A percentile compares a stretch with the other conserved stretches of the same genome.
These are phyloP conservation scores for Sprattus sprattus DNA, from an alignment of 2,113 vertebrate genomes.

Conservation along the genomic window DNA sequence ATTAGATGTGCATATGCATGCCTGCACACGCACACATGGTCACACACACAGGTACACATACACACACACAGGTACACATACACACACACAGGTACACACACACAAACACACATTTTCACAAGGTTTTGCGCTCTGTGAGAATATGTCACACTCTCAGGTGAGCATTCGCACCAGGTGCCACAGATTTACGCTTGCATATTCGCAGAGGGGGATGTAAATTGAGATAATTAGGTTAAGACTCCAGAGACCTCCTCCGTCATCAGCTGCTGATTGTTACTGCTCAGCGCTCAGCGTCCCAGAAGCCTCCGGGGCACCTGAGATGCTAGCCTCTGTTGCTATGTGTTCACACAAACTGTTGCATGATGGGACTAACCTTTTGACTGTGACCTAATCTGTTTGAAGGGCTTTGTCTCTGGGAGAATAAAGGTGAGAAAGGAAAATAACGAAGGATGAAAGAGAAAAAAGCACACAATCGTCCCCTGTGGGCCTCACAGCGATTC, in stretches of 20 bases:
- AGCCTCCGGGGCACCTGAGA: conserved; percentile 37
- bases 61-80: neutral
- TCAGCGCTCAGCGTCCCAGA: conserved; percentile 40
- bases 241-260: conserved; percentile 48
- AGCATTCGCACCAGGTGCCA: conserved; percentile 39
- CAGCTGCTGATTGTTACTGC: conserved; percentile 45
- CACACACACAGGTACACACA: neutral
- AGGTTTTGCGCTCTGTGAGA: conserved; percentile 12
- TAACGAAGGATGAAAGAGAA: neutral
- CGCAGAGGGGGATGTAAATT: conserved; percentile 47
- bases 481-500: conserved; percentile 41
- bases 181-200: conserved; percentile 43
- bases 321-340: conserved; percentile 31
- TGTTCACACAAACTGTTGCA: conserved; percentile 50
- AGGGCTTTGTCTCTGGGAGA: conserved; percentile 45
- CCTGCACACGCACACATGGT: neutral
- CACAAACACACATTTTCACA: neutral
- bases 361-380: conserved; percentile 47
- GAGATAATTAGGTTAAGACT: conserved; percentile 57
- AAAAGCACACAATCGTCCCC: conserved; percentile 39
- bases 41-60: neutral
- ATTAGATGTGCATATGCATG: conserved; percentile 16
- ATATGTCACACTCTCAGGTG: conserved; percentile 48
- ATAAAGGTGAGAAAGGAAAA: conserved; percentile 39
- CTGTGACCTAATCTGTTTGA: conserved; percentile 47